Conservation (phyloP, 2,113 vertebrate species). For the Paedocypris sp. region DNA sequence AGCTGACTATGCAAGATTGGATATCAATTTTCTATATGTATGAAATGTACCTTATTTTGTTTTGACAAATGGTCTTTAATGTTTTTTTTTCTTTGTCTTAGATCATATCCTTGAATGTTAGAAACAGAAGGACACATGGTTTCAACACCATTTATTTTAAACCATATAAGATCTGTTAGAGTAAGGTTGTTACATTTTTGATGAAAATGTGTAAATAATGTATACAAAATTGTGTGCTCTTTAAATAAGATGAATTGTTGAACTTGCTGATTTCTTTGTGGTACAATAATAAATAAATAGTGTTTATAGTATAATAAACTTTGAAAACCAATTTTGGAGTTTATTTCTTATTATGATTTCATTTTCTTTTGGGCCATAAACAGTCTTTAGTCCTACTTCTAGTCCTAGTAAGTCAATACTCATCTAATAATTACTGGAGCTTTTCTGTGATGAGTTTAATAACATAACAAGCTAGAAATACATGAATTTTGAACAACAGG, state of each 20-base stretch:
- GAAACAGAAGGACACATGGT: too few relatives aligned
- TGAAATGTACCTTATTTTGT: too few relatives aligned
- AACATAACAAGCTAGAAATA: too few relatives aligned
- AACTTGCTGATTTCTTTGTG: slow-evolving; percentile 49
- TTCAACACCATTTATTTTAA: slow-evolving; percentile 12
- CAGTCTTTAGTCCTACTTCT: too few relatives aligned
- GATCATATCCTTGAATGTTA: too few relatives aligned
- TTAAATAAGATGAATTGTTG: slow-evolving; percentile 54
- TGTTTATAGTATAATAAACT: slow-evolving; percentile 78
- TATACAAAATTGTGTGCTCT: slow-evolving; percentile 62
- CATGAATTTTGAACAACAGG: too few relatives aligned
- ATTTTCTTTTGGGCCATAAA: too few relatives aligned
- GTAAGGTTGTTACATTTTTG: slow-evolving; percentile 38
- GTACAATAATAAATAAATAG: slow-evolving; percentile 57
- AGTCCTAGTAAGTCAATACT: too few relatives aligned
- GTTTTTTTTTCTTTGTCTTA: too few relatives aligned
- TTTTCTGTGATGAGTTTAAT: too few relatives aligned
- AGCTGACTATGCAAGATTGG: slow-evolving; percentile 33
- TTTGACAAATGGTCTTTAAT: too few relatives aligned
- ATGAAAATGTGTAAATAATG: slow-evolving; percentile 69
- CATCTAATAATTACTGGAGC: too few relatives aligned
- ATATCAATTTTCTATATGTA: neutral
- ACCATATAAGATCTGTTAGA: neutral
- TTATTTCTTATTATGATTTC: neutral
- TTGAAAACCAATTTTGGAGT: slow-evolving; percentile 50